Conservation (phyloP, 2,888 invertebrate genomes). For the Spodoptera littoralis region DNA sequence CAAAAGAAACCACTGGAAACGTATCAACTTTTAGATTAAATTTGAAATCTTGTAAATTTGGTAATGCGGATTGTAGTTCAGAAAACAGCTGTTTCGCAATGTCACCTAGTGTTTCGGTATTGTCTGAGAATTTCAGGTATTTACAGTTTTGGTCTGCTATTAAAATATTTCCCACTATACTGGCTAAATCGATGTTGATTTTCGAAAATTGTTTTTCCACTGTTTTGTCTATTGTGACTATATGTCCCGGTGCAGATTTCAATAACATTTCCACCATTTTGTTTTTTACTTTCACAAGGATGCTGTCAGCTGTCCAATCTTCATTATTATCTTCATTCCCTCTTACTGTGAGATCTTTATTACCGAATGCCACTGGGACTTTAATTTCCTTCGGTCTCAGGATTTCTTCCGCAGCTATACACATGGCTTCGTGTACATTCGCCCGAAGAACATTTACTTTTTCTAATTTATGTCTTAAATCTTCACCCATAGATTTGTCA, state of each 20-base stretch:
- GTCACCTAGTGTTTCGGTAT: not conserved
- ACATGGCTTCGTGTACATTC: conserved; percentile 14
- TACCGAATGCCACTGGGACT: conserved; percentile 41
- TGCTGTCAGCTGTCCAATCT: not conserved
- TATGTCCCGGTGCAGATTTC: not conserved
- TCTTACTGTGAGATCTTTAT: conserved; percentile 33
- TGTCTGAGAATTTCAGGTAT: conserved; percentile 25
- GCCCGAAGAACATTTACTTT: conserved; percentile 13
- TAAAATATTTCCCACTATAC: conserved; percentile 36
- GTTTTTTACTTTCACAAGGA: conserved; percentile 5
- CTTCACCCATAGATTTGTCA: not conserved
- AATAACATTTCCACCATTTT: conserved; percentile 9
- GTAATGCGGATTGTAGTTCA: conserved; percentile 11
- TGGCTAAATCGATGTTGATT: conserved; percentile 21
- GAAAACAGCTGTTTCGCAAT: conserved; percentile 10
- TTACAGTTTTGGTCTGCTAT: conserved; percentile 7
- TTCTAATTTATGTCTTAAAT: conserved; percentile 6
- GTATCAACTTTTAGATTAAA: conserved; percentile 20
- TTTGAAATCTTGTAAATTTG: conserved; percentile 28
- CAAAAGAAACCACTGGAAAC: conserved; percentile 20
- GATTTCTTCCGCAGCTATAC: conserved; percentile 8
- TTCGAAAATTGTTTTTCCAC: conserved; percentile 18
- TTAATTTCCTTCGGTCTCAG: conserved; percentile 16
- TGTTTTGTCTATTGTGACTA: conserved; percentile 25
- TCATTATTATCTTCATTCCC: not conserved